A percentile compares a stretch with the other conserved stretches of the same genome.
These are phyloP conservation scores for Caenorhabditis sp. DNA, from an alignment of 2,888 invertebrate species.

Conservation along the genomic window DNA sequence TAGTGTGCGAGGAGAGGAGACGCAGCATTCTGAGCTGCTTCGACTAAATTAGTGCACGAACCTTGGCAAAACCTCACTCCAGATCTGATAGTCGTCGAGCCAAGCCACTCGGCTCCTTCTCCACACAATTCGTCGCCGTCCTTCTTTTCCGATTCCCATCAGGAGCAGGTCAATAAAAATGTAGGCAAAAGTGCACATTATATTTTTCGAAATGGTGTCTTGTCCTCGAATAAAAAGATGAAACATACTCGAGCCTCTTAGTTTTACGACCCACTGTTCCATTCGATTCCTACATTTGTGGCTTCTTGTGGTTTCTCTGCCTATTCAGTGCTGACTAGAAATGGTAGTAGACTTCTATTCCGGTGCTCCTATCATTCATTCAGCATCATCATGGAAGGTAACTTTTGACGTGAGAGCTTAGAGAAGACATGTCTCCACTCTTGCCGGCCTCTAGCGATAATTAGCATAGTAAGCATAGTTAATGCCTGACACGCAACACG, in stretches of 20 bases:
- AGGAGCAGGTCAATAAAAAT: not conserved
- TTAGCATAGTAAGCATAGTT: conserved; percentile 66
- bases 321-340: not conserved
- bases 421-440: not conserved
- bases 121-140: too few species aligned
- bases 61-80: conserved; percentile 29
- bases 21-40: conserved; percentile 32
- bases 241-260: not conserved
- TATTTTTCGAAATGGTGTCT: not conserved
- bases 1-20: conserved; percentile 18
- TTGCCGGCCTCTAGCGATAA: conserved; percentile 26
- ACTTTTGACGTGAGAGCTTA: conserved; percentile 8
- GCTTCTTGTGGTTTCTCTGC: not conserved
- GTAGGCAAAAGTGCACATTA: conserved; percentile 1
- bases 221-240: not conserved
- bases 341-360: not conserved
- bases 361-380: not conserved
- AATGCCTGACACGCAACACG: conserved; percentile 49
- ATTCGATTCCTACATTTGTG: not conserved
- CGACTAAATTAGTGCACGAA: conserved; percentile 62
- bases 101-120: not conserved
- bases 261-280: not conserved
- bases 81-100: conserved; percentile 53
- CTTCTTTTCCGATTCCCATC: not conserved
- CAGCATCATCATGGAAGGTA: not conserved